These are phyloP conservation scores for Drosophila siamana DNA, from an alignment of 2,888 invertebrate genomes.

Conservation along the genomic window DNA sequence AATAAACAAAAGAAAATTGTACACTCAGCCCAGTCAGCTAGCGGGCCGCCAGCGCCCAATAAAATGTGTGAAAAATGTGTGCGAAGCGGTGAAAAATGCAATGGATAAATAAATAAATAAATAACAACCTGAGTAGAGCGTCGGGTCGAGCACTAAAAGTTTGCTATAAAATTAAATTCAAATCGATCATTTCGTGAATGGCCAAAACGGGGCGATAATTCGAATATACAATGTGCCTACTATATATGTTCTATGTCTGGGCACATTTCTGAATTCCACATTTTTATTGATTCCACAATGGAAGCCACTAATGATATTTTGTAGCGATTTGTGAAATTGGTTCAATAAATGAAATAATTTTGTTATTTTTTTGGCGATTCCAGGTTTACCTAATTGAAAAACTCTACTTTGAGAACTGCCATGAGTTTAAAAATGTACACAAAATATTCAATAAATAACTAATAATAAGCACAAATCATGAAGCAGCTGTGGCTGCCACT, in stretches of 20 bases:
- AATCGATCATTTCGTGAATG: constrained; percentile 67
- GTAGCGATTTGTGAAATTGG: not conserved
- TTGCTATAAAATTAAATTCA: constrained; percentile 65
- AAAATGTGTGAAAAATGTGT: constrained; percentile 77
- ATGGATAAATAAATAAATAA: constrained; percentile 68
- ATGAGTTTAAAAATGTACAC: constrained; percentile 25
- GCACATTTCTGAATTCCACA: not conserved
- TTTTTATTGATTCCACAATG: not conserved
- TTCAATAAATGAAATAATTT: not conserved
- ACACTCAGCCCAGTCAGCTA: constrained; percentile 61
- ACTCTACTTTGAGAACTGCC: not conserved
- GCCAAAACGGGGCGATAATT: constrained; percentile 11
- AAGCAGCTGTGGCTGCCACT: constrained; percentile 40
- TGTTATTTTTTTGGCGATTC: not conserved
- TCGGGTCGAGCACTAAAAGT: constrained; percentile 27
- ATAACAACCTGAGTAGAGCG: constrained; percentile 44
- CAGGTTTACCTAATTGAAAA: constrained; percentile 5
- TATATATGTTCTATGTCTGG: not conserved
- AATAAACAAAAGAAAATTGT: constrained; percentile 76
- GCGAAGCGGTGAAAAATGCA: constrained; percentile 66
- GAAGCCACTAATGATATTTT: not conserved
- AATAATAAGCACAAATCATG: constrained; percentile 24
- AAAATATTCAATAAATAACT: too few species aligned
- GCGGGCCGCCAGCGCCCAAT: constrained; percentile 59
- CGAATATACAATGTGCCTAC: not conserved